phyloP scores from a whole-genome alignment of 2,797 vertebrate genomes.

The Denticeps clupeoides region DNA sequence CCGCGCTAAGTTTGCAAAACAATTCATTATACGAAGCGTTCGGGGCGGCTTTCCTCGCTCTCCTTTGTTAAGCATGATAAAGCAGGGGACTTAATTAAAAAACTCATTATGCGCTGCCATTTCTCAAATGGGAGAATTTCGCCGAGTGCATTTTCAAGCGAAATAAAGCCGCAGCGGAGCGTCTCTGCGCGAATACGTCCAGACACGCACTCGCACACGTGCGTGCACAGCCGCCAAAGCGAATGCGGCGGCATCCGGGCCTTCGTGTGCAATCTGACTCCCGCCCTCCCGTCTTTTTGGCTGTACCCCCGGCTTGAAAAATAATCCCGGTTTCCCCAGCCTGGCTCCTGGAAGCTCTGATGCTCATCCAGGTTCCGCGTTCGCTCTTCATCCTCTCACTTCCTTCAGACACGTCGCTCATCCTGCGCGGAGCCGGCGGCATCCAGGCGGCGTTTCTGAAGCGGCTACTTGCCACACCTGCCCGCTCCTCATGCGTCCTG shows the following conservation, averaged over 20 bases:
- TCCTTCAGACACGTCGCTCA: constrained; percentile 25
- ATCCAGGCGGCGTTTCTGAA: constrained; percentile 29
- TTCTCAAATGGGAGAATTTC: constrained; percentile 45
- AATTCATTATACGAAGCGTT: constrained; percentile 55
- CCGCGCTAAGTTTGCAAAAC: constrained; percentile 54
- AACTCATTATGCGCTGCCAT: constrained; percentile 39
- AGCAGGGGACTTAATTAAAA: constrained; percentile 59
- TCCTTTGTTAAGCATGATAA: constrained; percentile 51
- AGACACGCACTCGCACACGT: not conserved
- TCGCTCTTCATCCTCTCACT: constrained; percentile 16
- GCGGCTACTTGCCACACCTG: constrained; percentile 32
- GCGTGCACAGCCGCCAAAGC: constrained; percentile 7
- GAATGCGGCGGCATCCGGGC: too few relatives aligned
- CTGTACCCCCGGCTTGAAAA: too few relatives aligned
- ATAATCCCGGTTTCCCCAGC: too few relatives aligned
- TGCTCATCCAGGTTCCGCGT: too few relatives aligned
- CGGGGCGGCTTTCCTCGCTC: constrained; percentile 28
- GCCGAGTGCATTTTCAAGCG: constrained; percentile 38
- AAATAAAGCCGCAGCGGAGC: constrained; percentile 22
- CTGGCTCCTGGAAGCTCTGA: too few relatives aligned
- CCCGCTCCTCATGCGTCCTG: constrained; percentile 24
- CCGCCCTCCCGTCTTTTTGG: too few relatives aligned
- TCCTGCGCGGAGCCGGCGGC: constrained; percentile 34
- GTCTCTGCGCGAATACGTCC: not conserved
- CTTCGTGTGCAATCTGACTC: too few relatives aligned